Evolutionary conservation across 2,888 invertebrate genomes (phyloP).

Genomic region (Thereva nobilitata): DNA sequence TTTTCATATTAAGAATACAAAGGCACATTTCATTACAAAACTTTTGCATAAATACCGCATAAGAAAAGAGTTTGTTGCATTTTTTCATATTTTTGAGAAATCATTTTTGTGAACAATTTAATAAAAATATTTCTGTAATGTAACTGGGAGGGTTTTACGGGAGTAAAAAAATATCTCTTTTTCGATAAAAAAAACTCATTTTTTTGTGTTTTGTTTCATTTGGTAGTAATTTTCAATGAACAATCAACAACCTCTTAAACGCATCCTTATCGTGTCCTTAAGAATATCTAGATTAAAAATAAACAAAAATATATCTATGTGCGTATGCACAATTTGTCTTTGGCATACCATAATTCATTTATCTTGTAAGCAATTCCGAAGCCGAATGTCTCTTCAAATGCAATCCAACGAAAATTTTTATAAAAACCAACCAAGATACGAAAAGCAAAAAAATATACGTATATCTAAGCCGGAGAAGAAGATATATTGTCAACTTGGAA

Average conservation of each 20-base stretch:
- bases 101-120: slow-evolving; percentile 24
- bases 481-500: slow-evolving; percentile 7
- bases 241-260: too few species aligned
- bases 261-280: too few species aligned
- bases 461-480: too few species aligned
- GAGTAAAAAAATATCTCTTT: too few species aligned
- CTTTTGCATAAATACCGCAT: not conserved
- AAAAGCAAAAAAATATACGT: too few species aligned
- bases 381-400: not conserved
- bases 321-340: not conserved
- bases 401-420: not conserved
- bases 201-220: too few species aligned
- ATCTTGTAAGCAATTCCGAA: not conserved
- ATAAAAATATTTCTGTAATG: not conserved
- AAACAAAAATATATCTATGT: too few species aligned
- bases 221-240: too few species aligned
- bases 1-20: slow-evolving; percentile 7
- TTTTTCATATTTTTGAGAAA: not conserved
- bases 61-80: not conserved
- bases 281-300: too few species aligned
- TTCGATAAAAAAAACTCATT: too few species aligned
- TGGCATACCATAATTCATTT: not conserved
- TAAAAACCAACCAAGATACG: not conserved
- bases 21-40: slow-evolving; percentile 25
- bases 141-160: too few species aligned